Evolutionary conservation across 1,140 invertebrate species (phyloP).

Genomic region (Aphelenchoides fujianensis): DNA sequence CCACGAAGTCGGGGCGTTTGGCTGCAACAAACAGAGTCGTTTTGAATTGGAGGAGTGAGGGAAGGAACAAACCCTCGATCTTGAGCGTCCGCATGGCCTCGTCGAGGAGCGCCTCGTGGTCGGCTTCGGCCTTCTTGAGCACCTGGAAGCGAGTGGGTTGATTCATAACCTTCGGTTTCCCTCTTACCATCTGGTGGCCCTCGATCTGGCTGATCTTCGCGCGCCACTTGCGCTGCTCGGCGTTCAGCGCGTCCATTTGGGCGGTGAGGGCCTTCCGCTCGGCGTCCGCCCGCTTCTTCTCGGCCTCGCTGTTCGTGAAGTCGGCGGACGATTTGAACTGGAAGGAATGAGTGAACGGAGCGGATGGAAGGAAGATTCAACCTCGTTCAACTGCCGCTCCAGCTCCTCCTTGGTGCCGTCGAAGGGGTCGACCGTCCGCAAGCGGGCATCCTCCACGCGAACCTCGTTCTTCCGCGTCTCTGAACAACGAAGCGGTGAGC

Average conservation of each 20-base stretch:
- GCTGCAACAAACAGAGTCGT: too few relatives aligned
- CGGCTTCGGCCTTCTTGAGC: slow-evolving; percentile 19
- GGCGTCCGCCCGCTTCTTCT: slow-evolving; percentile 7
- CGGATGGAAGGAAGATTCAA: background rate
- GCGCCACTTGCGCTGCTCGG: slow-evolving; percentile 22
- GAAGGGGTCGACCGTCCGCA: background rate
- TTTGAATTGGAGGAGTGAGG: background rate
- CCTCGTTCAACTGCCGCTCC: background rate
- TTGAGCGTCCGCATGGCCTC: background rate
- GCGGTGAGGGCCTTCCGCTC: slow-evolving; percentile 6
- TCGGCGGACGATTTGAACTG: slow-evolving; percentile 23
- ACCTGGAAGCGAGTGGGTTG: slow-evolving; percentile 13
- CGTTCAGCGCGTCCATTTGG: slow-evolving; percentile 23
- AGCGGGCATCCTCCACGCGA: background rate
- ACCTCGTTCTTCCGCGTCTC: too few relatives aligned
- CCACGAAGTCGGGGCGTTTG: slow-evolving; percentile 9
- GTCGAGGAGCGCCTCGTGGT: slow-evolving; percentile 9
- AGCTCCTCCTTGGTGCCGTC: slow-evolving; percentile 15
- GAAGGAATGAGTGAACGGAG: background rate
- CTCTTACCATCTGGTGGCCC: slow-evolving; percentile 20
- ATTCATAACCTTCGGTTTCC: background rate
- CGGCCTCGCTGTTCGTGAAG: slow-evolving; percentile 23
- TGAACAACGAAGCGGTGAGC: too few relatives aligned
- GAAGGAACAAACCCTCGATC: background rate
- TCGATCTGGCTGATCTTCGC: slow-evolving; percentile 20